Percentiles rank a stretch among this genome's conserved stretches.
Conservation (phyloP, 2,797 vertebrate species). For the Enteromius thamalakanensis region DNA sequence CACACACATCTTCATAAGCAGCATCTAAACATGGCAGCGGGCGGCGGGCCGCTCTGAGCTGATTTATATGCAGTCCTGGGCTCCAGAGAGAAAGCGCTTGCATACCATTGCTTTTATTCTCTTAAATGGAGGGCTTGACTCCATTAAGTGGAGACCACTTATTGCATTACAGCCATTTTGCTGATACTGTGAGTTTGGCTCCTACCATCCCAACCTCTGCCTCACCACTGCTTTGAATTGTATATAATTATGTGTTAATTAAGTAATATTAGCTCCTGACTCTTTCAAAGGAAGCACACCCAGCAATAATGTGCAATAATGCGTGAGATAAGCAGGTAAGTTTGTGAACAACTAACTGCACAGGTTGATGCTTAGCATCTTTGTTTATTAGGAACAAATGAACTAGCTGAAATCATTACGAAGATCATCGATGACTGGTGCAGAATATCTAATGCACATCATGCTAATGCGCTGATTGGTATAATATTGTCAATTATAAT, state of each 20-base stretch:
- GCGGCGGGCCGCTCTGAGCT: conserved; percentile 46
- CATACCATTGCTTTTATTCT: conserved; percentile 71
- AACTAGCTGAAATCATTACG: not conserved
- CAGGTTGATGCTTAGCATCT: not conserved
- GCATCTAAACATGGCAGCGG: conserved; percentile 20
- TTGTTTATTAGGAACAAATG: conserved; percentile 11
- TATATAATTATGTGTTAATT: conserved; percentile 74
- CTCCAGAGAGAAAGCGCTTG: conserved; percentile 74
- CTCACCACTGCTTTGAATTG: conserved; percentile 73
- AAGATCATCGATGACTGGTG: not conserved
- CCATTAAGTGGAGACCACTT: conserved; percentile 78
- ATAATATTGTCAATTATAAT: not conserved
- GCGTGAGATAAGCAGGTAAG: conserved; percentile 18
- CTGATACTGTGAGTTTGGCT: conserved; percentile 68
- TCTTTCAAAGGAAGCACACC: conserved; percentile 26
- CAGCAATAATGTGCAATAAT: not conserved
- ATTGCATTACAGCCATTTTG: conserved; percentile 76
- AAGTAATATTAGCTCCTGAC: conserved; percentile 62
- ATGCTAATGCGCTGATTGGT: not conserved
- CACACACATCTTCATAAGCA: conserved; percentile 22
- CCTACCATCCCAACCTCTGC: conserved; percentile 60
- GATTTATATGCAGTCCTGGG: conserved; percentile 78
- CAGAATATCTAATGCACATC: not conserved
- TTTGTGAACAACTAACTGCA: not conserved
- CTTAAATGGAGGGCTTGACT: conserved; percentile 78